These are phyloP conservation scores for Nemotelus pantherinus DNA, from an alignment of 2,888 invertebrate species.

Conservation along the genomic window DNA sequence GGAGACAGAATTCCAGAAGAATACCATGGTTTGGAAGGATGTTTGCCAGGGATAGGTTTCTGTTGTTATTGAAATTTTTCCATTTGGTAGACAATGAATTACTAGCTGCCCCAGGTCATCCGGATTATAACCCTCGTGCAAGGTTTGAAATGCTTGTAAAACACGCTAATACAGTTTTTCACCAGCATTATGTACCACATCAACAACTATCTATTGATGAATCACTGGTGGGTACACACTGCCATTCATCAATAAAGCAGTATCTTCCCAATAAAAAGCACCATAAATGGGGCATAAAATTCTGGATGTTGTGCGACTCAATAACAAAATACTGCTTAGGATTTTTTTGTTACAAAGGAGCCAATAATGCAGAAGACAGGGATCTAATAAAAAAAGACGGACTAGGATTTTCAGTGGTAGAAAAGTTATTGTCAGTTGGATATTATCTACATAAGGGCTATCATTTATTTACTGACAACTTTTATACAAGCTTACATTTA, in stretches of 20 bases:
- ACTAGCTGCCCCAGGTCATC: conserved; percentile 30
- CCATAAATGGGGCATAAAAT: conserved; percentile 46
- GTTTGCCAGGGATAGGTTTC: conserved; percentile 44
- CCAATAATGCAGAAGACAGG: conserved; percentile 23
- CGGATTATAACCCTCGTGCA: conserved; percentile 25
- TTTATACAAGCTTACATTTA: conserved; percentile 11
- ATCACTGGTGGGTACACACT: conserved; percentile 54
- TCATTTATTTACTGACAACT: conserved; percentile 22
- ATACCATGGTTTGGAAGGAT: conserved; percentile 39
- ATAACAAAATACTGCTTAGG: conserved; percentile 36
- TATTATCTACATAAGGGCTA: conserved; percentile 22
- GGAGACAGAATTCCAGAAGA: conserved; percentile 21
- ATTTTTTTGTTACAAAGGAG: conserved; percentile 31
- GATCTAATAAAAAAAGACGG: conserved; percentile 24
- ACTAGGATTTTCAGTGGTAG: conserved; percentile 23
- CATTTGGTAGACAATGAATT: conserved; percentile 24
- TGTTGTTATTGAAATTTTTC: conserved; percentile 23
- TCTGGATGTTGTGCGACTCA: conserved; percentile 34
- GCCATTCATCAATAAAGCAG: conserved; percentile 51
- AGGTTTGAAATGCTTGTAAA: conserved; percentile 26
- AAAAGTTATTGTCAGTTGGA: conserved; percentile 21
- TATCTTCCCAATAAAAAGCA: conserved; percentile 55
- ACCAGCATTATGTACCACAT: conserved; percentile 32
- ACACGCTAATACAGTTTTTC: conserved; percentile 37
- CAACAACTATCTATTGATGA: conserved; percentile 53